Evolutionary conservation across 2,888 invertebrate genomes (phyloP).

Genomic region (Notodromas monacha): DNA sequence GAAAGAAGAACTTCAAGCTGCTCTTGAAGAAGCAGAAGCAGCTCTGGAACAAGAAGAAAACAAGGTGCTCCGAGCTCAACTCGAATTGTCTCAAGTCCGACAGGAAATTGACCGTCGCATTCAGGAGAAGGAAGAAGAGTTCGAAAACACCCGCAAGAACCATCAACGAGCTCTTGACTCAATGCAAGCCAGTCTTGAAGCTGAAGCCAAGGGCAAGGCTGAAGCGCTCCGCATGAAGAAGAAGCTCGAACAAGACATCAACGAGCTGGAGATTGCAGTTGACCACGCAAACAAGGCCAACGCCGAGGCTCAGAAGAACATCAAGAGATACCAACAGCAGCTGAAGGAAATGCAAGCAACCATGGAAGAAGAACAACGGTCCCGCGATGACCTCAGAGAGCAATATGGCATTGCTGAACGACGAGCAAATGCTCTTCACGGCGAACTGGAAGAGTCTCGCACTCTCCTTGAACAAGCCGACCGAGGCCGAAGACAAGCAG

Average conservation of each 20-base stretch:
- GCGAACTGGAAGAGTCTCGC: conserved; percentile 91
- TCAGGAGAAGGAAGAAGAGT: conserved; percentile 99
- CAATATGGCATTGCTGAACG: conserved; percentile 88
- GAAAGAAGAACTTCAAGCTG: conserved; percentile 96
- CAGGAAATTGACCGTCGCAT: conserved; percentile 98
- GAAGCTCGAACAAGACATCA: conserved; percentile 98
- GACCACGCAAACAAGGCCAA: conserved; percentile 78
- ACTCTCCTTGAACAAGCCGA: conserved; percentile 91
- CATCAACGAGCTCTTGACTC: conserved; percentile 98
- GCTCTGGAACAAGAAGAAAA: conserved; percentile 99
- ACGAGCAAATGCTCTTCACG: conserved; percentile 80
- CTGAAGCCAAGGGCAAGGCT: conserved; percentile 97
- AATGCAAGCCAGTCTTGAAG: conserved; percentile 97
- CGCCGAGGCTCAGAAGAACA: conserved; percentile 22
- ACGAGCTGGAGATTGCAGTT: conserved; percentile 91
- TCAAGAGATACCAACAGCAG: conserved; percentile 58
- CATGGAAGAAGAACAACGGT: conserved; percentile 90
- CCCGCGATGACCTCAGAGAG: conserved; percentile 88
- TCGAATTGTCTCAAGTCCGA: conserved; percentile 90
- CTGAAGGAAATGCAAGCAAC: conserved; percentile 82
- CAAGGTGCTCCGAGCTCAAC: conserved; percentile 72
- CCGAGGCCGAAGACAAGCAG: conserved; percentile 86
- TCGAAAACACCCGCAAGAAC: conserved; percentile 97
- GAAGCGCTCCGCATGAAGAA: conserved; percentile 99
- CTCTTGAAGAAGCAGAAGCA: conserved; percentile 92